phyloP scores from a whole-genome alignment of 1,140 invertebrate species.

The Brachionus manjavacas region DNA sequence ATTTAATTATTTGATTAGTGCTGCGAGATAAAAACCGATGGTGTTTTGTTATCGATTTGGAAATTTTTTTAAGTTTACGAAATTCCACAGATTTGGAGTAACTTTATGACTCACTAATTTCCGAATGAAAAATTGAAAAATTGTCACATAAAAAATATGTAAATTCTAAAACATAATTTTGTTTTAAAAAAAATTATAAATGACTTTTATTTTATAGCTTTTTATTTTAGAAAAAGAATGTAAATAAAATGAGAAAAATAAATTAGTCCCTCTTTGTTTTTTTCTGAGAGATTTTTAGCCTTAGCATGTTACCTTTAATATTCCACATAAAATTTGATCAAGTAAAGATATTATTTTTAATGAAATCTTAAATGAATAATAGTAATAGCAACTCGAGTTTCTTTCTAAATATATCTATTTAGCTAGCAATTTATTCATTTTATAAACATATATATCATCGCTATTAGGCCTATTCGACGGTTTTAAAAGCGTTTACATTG shows the following conservation, averaged over 20 bases:
- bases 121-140: background rate
- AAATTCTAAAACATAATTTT: background rate
- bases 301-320: background rate
- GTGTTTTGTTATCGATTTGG: background rate
- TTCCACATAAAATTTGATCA: background rate
- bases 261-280: background rate
- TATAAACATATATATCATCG: background rate
- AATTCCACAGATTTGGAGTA: background rate
- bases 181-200: background rate
- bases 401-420: background rate
- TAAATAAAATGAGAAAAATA: background rate
- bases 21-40: background rate
- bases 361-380: conserved; percentile 6
- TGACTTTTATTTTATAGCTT: background rate
- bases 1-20: background rate
- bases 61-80: background rate
- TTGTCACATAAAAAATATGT: background rate
- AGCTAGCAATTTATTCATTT: background rate
- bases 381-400: background rate
- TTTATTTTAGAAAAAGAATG: background rate
- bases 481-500: background rate
- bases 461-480: background rate
- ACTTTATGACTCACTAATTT: background rate
- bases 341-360: background rate
- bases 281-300: background rate